phyloP scores from a whole-genome alignment of 2,888 invertebrate genomes.

The Cistogaster globosa region DNA sequence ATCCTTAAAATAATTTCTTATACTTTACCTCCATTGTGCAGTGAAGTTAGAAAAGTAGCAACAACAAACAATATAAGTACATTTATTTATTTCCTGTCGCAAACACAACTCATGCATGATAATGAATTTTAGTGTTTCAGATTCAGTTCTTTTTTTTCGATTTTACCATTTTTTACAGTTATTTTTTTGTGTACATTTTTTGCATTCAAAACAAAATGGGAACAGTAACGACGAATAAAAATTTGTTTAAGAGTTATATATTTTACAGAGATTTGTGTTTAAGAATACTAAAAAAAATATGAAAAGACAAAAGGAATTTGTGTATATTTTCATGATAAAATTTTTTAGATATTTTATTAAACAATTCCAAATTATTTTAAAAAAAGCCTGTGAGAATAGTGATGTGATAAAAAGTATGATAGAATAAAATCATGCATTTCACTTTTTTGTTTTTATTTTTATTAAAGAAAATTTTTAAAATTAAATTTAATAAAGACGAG shows the following conservation, averaged over 20 bases:
- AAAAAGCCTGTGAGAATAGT: too few relatives aligned
- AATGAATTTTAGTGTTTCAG: conserved; percentile 60
- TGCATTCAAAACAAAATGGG: background rate
- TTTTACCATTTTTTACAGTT: conserved; percentile 1
- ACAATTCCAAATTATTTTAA: too few relatives aligned
- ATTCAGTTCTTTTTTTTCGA: conserved; percentile 12
- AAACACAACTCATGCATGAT: conserved; percentile 70
- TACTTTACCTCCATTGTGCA: conserved; percentile 7
- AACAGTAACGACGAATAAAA: conserved; percentile 3
- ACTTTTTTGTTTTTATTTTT: too few relatives aligned
- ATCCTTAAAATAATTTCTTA: too few relatives aligned
- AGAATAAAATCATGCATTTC: too few relatives aligned
- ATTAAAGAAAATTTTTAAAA: too few relatives aligned
- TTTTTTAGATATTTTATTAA: too few relatives aligned
- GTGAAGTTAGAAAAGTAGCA: background rate
- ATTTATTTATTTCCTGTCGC: conserved; percentile 64
- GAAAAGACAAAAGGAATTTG: background rate
- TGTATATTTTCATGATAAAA: background rate
- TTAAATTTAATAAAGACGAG: too few relatives aligned
- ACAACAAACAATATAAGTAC: conserved; percentile 19
- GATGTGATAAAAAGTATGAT: too few relatives aligned
- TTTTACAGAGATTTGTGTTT: background rate
- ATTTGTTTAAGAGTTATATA: background rate
- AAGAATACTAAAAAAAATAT: background rate
- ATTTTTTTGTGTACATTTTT: background rate